Base-by-base conservation (phyloP, 1,140 invertebrate genomes). In the Rhyzopertha dominica region DNA sequence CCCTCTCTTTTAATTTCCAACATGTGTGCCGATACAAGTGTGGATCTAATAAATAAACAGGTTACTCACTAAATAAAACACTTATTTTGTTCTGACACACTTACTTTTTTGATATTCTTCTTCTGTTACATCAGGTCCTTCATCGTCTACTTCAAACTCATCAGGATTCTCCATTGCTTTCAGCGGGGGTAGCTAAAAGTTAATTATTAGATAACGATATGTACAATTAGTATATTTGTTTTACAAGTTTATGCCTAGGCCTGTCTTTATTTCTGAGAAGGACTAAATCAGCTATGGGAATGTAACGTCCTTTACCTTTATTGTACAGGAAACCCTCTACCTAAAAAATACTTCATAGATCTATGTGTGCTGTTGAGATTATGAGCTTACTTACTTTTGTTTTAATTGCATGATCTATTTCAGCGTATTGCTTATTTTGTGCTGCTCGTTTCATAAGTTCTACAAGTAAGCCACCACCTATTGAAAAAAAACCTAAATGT, bases 251-350 rank as follows among this genome's bases (percentile, higher is more conserved):
- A 53, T 88, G 81, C 28, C 84, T 77, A 0, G 84, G 74, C 18
- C 90, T 69, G 54, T 93, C 90, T 58, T 86, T 88, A 65, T 96
- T 96, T 51, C 94, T 73, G 13, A 90, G 67, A 8, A 94, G 70
- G 5, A 97, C 90, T 2, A 97, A 63, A 61, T 93, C 83, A 0
- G 85, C 81, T 52, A 96, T 84, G 0, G 90, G 89, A 57, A 97
- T 82, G 67, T 88, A 84, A 39, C 85, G 82, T 0, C 94, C 94
- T 59, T 83, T 77, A 1, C 95, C 95, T 63, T 85, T 87, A 61
- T 97, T 95, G 67, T 97, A 97, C 5, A 98, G 67, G 72, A 91
- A 95, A 1, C 87, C 90, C 55, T 88, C 84, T 1, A 97, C 69
- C 65, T 67, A 25, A 13, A 29, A 28, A 7, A 47, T 2, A 7